Percentiles rank a stretch among this genome's conserved stretches.
Conservation (phyloP, 1,140 invertebrate genomes). For the Augochlora pura region DNA sequence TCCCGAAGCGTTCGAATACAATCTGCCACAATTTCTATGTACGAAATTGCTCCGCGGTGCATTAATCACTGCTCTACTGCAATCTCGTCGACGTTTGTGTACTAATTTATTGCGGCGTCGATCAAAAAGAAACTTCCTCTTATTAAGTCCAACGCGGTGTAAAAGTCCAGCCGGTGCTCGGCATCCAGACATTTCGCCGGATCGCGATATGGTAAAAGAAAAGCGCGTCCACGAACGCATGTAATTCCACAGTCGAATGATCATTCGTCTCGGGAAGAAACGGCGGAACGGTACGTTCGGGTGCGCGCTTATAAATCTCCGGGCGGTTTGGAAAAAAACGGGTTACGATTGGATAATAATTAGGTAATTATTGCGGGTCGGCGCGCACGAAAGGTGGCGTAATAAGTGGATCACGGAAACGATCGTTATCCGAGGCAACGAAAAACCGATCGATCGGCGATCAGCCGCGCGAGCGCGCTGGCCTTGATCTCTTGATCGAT, state of each 20-base stretch:
- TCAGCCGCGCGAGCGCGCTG: constrained; percentile 20
- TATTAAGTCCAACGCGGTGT: too few relatives aligned
- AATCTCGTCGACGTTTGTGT: too few relatives aligned
- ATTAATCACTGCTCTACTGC: too few relatives aligned
- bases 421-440: constrained; percentile 34
- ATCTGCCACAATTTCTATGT: too few relatives aligned
- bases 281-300: not conserved
- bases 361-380: constrained; percentile 39
- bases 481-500: constrained; percentile 58
- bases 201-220: not conserved
- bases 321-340: not conserved
- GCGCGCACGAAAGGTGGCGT: constrained; percentile 23
- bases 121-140: too few relatives aligned
- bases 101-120: too few relatives aligned
- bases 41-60: too few relatives aligned
- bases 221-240: not conserved
- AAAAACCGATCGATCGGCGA: constrained; percentile 36
- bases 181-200: too few relatives aligned
- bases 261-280: not conserved
- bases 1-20: too few relatives aligned
- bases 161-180: too few relatives aligned
- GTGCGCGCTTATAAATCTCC: not conserved
- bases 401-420: constrained; percentile 49
- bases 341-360: constrained; percentile 28
- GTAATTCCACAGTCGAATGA: not conserved